Conservation (phyloP, 2,113 vertebrate genomes). For the Bettongia penicillata region DNA sequence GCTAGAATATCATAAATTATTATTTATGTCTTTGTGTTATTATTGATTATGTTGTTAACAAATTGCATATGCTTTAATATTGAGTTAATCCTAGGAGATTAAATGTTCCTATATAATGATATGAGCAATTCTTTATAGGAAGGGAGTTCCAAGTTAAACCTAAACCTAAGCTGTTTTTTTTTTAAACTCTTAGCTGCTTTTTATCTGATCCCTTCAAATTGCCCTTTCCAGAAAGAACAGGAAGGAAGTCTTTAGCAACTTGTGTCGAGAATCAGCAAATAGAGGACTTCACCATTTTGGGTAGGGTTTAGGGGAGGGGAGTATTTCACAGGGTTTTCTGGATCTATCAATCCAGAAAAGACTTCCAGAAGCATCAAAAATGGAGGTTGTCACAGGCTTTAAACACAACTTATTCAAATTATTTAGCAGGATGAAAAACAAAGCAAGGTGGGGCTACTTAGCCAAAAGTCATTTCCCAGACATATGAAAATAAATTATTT, state of each 20-base stretch:
- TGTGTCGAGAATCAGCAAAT: not conserved
- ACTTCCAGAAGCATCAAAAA: not conserved
- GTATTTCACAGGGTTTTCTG: not conserved
- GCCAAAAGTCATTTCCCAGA: not conserved
- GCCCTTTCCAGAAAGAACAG: not conserved
- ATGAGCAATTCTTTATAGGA: not conserved
- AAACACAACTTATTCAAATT: not conserved
- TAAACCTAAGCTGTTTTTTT: not conserved
- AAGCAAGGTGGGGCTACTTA: not conserved
- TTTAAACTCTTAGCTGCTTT: not conserved
- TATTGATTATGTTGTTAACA: not conserved
- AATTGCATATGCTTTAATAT: not conserved
- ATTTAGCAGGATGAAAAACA: not conserved
- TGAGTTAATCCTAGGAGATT: not conserved
- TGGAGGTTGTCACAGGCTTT: not conserved
- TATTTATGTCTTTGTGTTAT: not conserved
- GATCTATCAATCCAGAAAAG: not conserved
- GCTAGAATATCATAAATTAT: not conserved
- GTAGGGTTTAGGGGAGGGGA: not conserved
- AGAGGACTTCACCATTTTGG: not conserved
- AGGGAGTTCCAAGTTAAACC: not conserved
- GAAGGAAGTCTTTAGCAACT: not conserved
- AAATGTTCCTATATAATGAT: not conserved
- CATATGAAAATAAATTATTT: not conserved
- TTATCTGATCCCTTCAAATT: conserved; percentile 19